A percentile compares a stretch with the other conserved stretches of the same genome.
These are phyloP conservation scores for Sebastes oblongus DNA, from an alignment of 2,797 vertebrate genomes.

Conservation along the genomic window DNA sequence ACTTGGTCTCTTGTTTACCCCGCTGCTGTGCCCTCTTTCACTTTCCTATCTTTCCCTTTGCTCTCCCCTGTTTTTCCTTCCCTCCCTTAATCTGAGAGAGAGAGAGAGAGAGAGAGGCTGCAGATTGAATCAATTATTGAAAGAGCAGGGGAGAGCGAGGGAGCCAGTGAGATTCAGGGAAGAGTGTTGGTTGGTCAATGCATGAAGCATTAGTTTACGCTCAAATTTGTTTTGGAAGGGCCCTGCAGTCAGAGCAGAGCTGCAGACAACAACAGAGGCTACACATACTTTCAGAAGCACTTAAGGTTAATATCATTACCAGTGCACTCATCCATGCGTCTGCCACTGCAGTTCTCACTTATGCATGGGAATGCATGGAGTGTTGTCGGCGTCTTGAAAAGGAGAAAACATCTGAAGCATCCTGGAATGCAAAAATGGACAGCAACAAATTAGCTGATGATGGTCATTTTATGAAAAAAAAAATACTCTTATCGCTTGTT, in stretches of 20 bases:
- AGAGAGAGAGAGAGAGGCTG: slow-evolving; percentile 63
- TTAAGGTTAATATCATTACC: slow-evolving; percentile 65
- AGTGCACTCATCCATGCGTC: slow-evolving; percentile 28
- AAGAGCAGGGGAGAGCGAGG: slow-evolving; percentile 47
- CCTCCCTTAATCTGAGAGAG: slow-evolving; percentile 63
- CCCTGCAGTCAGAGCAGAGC: slow-evolving; percentile 48
- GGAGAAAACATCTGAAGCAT: not conserved
- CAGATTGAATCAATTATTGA: slow-evolving; percentile 82
- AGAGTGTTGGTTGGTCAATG: slow-evolving; percentile 58
- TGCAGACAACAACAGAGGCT: slow-evolving; percentile 54
- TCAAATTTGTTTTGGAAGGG: slow-evolving; percentile 54
- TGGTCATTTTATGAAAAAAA: not conserved
- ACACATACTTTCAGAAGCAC: slow-evolving; percentile 60
- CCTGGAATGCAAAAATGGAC: not conserved
- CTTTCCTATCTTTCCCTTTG: slow-evolving; percentile 26
- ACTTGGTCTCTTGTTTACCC: slow-evolving; percentile 45
- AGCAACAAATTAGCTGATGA: not conserved
- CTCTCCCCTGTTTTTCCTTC: slow-evolving; percentile 23
- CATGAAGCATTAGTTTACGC: slow-evolving; percentile 60
- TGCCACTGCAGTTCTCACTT: slow-evolving; percentile 10
- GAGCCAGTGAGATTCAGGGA: slow-evolving; percentile 51
- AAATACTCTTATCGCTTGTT: not conserved
- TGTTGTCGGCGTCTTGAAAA: slow-evolving; percentile 8
- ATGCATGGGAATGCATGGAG: slow-evolving; percentile 35
- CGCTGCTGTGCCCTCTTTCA: slow-evolving; percentile 37